Evolutionary conservation across 2,888 invertebrate genomes (phyloP).

Genomic region (Dicyrtomina minuta): DNA sequence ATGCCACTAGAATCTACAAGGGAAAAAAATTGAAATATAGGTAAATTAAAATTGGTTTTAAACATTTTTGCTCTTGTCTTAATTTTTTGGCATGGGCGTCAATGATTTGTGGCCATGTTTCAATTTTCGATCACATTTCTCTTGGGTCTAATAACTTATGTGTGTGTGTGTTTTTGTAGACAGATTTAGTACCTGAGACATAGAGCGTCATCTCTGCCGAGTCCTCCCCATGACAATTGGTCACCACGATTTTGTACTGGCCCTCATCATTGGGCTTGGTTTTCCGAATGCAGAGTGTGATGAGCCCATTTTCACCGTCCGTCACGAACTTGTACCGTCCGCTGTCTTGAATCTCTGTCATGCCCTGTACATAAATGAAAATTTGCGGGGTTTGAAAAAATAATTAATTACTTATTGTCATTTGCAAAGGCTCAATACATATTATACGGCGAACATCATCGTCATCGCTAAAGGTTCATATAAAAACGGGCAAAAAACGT

Average conservation of each 20-base stretch:
- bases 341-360: constrained; percentile 88
- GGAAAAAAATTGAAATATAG: constrained; percentile 15
- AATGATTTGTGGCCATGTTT: constrained; percentile 8
- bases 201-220: constrained; percentile 93
- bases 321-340: constrained; percentile 94
- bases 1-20: constrained; percentile 86
- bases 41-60: not conserved
- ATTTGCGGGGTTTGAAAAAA: too few relatives aligned
- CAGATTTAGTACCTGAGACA: constrained; percentile 92
- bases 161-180: too few relatives aligned
- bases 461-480: too few relatives aligned
- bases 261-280: constrained; percentile 96
- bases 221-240: constrained; percentile 93
- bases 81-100: not conserved
- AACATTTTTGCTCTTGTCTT: too few relatives aligned
- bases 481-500: too few relatives aligned
- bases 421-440: too few relatives aligned
- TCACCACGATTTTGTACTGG: constrained; percentile 87
- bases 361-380: constrained; percentile 65
- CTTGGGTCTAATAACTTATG: too few relatives aligned
- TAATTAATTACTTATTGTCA: too few relatives aligned
- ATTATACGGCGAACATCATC: too few relatives aligned
- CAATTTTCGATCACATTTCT: not conserved
- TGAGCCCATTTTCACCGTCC: constrained; percentile 87
- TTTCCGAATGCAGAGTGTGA: constrained; percentile 93